Evolutionary conservation across 2,113 vertebrate species (phyloP).

Genomic region (Struthidea cinerea): DNA sequence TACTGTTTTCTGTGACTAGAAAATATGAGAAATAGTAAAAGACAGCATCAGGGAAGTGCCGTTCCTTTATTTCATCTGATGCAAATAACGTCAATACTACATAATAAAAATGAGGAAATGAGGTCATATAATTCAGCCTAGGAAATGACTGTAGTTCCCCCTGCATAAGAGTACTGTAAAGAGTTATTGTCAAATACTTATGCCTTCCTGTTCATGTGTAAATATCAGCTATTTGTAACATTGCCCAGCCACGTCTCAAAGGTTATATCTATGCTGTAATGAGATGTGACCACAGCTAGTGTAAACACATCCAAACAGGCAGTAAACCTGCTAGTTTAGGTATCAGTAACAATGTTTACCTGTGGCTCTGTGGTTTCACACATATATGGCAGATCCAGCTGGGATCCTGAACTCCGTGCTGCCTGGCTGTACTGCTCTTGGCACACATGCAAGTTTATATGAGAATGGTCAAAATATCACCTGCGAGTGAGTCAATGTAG

Average conservation of each 20-base stretch:
- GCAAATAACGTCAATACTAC: not conserved
- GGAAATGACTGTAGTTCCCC: conserved; percentile 9
- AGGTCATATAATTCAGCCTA: not conserved
- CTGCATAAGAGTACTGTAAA: not conserved
- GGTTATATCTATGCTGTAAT: not conserved
- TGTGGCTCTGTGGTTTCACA: not conserved
- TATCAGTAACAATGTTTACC: not conserved
- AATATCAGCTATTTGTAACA: not conserved
- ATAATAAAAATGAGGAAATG: conserved; percentile 40
- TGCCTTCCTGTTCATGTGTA: not conserved
- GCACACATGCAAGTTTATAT: not conserved
- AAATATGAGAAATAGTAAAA: not conserved
- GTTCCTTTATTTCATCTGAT: not conserved
- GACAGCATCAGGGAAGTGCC: not conserved
- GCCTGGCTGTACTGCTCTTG: not conserved
- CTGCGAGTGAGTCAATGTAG: not conserved
- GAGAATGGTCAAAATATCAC: not conserved
- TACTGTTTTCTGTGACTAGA: not conserved
- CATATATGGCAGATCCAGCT: not conserved
- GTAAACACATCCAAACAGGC: not conserved
- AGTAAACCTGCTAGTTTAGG: not conserved
- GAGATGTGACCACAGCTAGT: not conserved
- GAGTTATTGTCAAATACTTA: not conserved
- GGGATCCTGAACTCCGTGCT: not conserved
- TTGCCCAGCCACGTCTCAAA: not conserved